A percentile compares a stretch with the other conserved stretches of the same genome.
Evolutionary conservation across 2,113 vertebrate species (phyloP).

Genomic region (Hyaena hyaena): DNA sequence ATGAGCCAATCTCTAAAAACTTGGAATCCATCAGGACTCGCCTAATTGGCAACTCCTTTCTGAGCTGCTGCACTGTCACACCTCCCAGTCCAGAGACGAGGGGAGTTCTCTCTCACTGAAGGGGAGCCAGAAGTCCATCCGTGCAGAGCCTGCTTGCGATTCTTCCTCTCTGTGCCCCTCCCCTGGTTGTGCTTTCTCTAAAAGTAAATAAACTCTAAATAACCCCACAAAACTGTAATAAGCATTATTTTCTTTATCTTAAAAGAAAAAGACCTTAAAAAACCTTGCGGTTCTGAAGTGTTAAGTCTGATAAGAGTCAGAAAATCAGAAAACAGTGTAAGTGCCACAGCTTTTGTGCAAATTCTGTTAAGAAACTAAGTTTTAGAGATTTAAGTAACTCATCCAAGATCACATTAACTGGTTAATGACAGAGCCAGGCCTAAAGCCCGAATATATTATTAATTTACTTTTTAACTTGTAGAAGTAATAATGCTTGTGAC

Average conservation of each 20-base stretch:
- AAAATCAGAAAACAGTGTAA: neutral
- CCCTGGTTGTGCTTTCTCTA: too few species aligned
- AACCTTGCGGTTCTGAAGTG: neutral
- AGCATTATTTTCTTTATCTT: neutral
- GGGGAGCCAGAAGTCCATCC: conserved; percentile 85
- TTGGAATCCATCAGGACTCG: conserved; percentile 95
- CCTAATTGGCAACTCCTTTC: conserved; percentile 94
- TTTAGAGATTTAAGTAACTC: neutral
- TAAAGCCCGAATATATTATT: neutral
- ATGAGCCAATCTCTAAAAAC: conserved; percentile 91
- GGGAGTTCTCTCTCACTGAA: conserved; percentile 91
- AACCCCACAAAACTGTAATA: neutral
- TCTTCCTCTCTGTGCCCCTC: too few species aligned
- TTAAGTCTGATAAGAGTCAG: neutral
- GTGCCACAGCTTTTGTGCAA: neutral
- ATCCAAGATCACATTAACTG: neutral
- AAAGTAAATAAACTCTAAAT: too few species aligned
- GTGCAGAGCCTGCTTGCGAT: too few species aligned
- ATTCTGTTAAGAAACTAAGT: conserved; percentile 22
- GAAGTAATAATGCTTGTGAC: neutral
- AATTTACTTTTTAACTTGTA: conserved; percentile 20
- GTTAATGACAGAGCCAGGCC: neutral
- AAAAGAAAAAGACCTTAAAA: neutral
- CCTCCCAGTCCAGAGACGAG: conserved; percentile 92
- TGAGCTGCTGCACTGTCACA: conserved; percentile 93